These are phyloP conservation scores for Phalanger gymnotis DNA, from an alignment of 2,797 vertebrate genomes.

Conservation along the genomic window DNA sequence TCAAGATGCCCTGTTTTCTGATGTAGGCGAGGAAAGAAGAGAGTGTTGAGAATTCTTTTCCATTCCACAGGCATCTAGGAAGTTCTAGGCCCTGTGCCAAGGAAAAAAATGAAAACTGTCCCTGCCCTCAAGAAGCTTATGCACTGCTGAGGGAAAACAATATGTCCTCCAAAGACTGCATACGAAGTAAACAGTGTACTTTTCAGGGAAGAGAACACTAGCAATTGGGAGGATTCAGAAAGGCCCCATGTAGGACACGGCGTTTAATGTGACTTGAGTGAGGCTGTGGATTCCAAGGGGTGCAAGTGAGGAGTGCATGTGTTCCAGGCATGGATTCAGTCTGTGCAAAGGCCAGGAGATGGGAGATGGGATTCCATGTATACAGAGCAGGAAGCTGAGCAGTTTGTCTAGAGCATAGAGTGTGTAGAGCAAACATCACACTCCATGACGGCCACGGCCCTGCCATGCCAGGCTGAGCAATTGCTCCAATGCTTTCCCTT, in stretches of 20 bases:
- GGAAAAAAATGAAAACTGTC: not conserved
- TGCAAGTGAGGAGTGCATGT: not conserved
- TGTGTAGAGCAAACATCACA: not conserved
- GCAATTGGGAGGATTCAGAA: not conserved
- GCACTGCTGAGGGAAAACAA: not conserved
- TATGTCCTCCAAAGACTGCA: not conserved
- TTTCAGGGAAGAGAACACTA: not conserved
- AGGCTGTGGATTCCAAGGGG: not conserved
- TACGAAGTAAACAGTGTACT: not conserved
- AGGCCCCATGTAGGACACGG: not conserved
- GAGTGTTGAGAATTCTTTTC: not conserved
- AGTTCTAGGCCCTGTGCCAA: too few relatives aligned
- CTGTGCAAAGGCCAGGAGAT: not conserved
- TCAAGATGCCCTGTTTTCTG: not conserved
- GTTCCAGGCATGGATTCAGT: not conserved
- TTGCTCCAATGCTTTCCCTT: constrained; percentile 43
- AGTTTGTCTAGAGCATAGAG: too few relatives aligned
- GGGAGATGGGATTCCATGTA: too few relatives aligned
- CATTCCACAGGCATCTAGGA: not conserved
- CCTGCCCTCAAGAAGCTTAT: not conserved
- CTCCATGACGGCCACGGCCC: not conserved
- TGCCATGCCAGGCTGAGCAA: not conserved
- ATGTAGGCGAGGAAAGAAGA: not conserved
- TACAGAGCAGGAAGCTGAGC: too few relatives aligned
- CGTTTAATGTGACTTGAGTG: not conserved